A percentile compares a stretch with the other conserved stretches of the same genome.
Evolutionary conservation across 2,113 vertebrate genomes (phyloP).

Genomic region (Pluvianellus socialis): DNA sequence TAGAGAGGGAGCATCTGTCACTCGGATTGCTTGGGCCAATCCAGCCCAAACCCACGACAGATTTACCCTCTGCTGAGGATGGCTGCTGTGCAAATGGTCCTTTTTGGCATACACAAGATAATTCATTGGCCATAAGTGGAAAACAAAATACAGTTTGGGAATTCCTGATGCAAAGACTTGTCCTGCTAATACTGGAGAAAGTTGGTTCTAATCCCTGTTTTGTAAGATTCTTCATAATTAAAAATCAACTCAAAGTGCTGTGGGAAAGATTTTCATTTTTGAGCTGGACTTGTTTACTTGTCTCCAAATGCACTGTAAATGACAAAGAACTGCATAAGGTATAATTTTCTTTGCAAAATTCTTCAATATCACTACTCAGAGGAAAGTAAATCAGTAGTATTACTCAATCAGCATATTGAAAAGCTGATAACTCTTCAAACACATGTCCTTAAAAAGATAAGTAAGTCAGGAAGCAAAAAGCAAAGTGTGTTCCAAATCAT

Average conservation of each 20-base stretch:
- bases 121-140: background rate
- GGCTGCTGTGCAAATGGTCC: background rate
- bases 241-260: background rate
- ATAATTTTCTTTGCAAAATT: background rate
- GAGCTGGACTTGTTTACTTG: background rate
- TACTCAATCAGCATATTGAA: background rate
- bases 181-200: background rate
- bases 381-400: background rate
- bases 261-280: background rate
- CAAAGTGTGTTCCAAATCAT: background rate
- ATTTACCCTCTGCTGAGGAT: background rate
- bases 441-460: background rate
- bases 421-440: background rate
- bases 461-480: background rate
- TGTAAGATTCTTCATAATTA: background rate
- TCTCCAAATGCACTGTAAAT: background rate
- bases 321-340: background rate
- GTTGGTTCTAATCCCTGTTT: background rate
- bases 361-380: background rate
- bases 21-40: no score
- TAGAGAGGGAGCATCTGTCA: no score
- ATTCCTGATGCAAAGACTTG: background rate
- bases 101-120: background rate
- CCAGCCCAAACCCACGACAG: no score
- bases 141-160: background rate